A percentile compares a stretch with the other conserved stretches of the same genome.
These are phyloP conservation scores for Chironomus striatipennis DNA, from an alignment of 1,140 invertebrate species.

Conservation along the genomic window DNA sequence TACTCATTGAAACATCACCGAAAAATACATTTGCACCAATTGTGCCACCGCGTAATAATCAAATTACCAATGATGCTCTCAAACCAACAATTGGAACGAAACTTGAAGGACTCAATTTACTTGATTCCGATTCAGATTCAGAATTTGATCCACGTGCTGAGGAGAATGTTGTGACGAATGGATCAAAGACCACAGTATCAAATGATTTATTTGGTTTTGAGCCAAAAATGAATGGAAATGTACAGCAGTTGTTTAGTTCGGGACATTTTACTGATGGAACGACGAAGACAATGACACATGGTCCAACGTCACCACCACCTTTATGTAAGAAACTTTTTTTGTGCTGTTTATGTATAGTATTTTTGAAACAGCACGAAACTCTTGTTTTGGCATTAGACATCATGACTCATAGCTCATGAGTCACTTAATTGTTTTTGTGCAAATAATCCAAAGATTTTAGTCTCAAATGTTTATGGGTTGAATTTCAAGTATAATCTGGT, in stretches of 20 bases:
- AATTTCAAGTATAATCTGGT: slow-evolving; percentile 11
- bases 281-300: slow-evolving; percentile 30
- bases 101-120: slow-evolving; percentile 62
- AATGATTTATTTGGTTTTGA: slow-evolving; percentile 39
- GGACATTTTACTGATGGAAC: slow-evolving; percentile 38
- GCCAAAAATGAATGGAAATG: slow-evolving; percentile 37
- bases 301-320: slow-evolving; percentile 43
- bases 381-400: too few species aligned
- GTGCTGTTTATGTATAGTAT: too few species aligned
- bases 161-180: slow-evolving; percentile 46
- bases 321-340: slow-evolving; percentile 45
- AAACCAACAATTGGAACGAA: slow-evolving; percentile 64
- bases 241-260: slow-evolving; percentile 29
- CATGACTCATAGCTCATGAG: too few species aligned
- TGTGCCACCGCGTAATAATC: slow-evolving; percentile 54
- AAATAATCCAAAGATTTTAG: not conserved
- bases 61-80: slow-evolving; percentile 41
- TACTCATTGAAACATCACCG: slow-evolving; percentile 31
- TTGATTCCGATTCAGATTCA: slow-evolving; percentile 70
- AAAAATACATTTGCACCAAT: slow-evolving; percentile 46
- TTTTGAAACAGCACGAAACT: too few species aligned
- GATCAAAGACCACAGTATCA: slow-evolving; percentile 34
- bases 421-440: too few species aligned
- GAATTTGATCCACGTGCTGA: slow-evolving; percentile 70
- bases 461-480: not conserved